Base-by-base conservation (phyloP, 2,113 vertebrate genomes). In the Panthera tigris region DNA sequence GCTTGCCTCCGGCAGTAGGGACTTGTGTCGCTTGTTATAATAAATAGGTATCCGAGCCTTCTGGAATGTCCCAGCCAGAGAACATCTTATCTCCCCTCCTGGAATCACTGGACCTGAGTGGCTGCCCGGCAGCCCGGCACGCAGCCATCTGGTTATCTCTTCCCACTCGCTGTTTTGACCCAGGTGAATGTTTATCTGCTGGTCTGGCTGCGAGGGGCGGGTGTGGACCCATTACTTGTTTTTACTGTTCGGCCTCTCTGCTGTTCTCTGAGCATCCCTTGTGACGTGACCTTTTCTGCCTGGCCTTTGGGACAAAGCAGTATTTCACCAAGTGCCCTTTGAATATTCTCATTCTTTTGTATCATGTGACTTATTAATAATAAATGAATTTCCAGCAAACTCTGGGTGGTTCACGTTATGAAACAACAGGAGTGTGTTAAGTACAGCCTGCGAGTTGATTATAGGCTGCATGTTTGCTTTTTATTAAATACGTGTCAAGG, bases 261-360 rank as follows among this genome's bases (percentile, higher is more conserved):
- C 11, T 31, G 36, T 52, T 63, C 79, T 69, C 69, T 94, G 36
- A 92, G 52, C 55, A 57, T 23, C 80, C 31, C 29, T 45, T 89
- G 96, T 97, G 84, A 93, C 71, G 61, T 96, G 90, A 69, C 66
- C 76, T 91, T 76, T 85, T 29, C 85, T 85, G 52, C 71, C 57
- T n/a, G 57, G 61, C 52, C 63, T 90, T 63, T 52, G 52, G 69
- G 55, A 89, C 89, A 93, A 69, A 89, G 87, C 73, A 93, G 50
- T 45, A 21, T 97, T 94, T 91, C 71, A 96, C 63, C 81, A 63
- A 94, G n/a, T 55, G 81, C 29, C 93, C 71, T 78, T 61, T 65
- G 52, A 92, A 66, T 89, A 63, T 48, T 50, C 82, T 89, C 74
- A 63, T 87, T 96, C 83, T 96, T 97, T 97, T 91, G 88, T 97